Conservation (phyloP, 2,797 vertebrate species). For the Poecilia velifera region DNA sequence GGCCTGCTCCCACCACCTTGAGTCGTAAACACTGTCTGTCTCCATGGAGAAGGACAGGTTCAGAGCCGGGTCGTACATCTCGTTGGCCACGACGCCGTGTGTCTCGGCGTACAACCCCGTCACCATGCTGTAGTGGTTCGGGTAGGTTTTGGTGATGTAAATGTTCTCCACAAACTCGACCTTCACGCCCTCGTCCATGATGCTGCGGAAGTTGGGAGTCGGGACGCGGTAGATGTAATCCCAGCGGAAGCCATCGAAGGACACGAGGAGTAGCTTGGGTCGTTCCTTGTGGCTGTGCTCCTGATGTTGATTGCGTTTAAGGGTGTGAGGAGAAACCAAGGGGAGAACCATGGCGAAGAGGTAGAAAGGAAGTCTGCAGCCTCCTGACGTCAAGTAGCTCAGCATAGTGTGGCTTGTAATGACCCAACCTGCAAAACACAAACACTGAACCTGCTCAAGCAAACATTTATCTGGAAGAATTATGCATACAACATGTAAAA, state of each 20-base stretch:
- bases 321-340: conserved; percentile 53
- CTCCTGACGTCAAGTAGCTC: conserved; percentile 36
- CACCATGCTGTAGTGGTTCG: conserved; percentile 92
- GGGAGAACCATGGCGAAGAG: conserved; percentile 65
- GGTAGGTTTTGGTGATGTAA: conserved; percentile 92
- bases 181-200: conserved; percentile 83
- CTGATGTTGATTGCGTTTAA: conserved; percentile 18
- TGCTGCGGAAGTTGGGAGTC: conserved; percentile 83
- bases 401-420: conserved; percentile 39
- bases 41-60: conserved; percentile 89
- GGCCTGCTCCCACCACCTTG: conserved; percentile 91
- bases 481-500: not conserved
- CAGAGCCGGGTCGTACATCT: conserved; percentile 88
- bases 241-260: conserved; percentile 95
- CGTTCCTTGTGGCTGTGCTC: conserved; percentile 39
- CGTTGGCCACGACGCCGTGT: conserved; percentile 90
- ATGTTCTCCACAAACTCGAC: conserved; percentile 86
- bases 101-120: conserved; percentile 90
- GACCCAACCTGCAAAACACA: conserved; percentile 37
- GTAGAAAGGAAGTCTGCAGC: conserved; percentile 62
- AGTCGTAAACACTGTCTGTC: conserved; percentile 82
- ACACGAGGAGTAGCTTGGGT: conserved; percentile 86
- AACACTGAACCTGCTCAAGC: conserved; percentile 9
- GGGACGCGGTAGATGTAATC: conserved; percentile 89
- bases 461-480: not conserved